phyloP scores from a whole-genome alignment of 2,888 invertebrate genomes.

The Cancer borealis region DNA sequence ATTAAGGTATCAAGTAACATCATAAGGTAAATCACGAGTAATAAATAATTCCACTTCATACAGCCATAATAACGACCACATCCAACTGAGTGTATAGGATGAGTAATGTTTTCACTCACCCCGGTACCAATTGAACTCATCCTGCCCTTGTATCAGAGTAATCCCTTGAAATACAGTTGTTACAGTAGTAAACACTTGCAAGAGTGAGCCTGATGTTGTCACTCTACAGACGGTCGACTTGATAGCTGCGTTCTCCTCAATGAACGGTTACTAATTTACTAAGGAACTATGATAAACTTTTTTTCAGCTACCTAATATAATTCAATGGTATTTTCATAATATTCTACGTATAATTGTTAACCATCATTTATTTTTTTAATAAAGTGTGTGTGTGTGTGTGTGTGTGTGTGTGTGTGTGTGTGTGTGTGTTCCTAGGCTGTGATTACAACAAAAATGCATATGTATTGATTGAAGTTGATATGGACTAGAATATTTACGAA shows the following conservation, averaged over 20 bases:
- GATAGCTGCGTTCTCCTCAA: background rate
- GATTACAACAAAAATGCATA: background rate
- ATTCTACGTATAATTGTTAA: background rate
- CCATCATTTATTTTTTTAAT: too few relatives aligned
- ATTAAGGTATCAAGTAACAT: background rate
- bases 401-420: too few relatives aligned
- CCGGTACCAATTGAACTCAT: conserved; percentile 98
- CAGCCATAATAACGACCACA: background rate
- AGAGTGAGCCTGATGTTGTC: background rate
- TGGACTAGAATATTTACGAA: too few relatives aligned
- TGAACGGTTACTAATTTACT: background rate
- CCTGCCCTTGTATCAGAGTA: conserved; percentile 57
- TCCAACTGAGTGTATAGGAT: background rate
- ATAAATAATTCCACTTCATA: background rate
- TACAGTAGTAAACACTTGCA: background rate
- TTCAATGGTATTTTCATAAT: background rate
- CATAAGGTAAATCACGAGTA: too few relatives aligned
- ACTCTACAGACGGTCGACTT: conserved; percentile 11
- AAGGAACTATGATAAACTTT: background rate
- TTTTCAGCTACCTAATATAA: background rate
- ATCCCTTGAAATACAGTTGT: background rate
- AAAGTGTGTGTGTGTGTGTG: too few relatives aligned
- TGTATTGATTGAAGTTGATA: too few relatives aligned
- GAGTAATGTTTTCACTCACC: conserved; percentile 83
- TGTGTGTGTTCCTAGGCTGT: too few relatives aligned